A percentile compares a stretch with the other conserved stretches of the same genome.
Evolutionary conservation across 2,113 vertebrate genomes (phyloP).

Genomic region (Stomatorhinus ivindoensis): DNA sequence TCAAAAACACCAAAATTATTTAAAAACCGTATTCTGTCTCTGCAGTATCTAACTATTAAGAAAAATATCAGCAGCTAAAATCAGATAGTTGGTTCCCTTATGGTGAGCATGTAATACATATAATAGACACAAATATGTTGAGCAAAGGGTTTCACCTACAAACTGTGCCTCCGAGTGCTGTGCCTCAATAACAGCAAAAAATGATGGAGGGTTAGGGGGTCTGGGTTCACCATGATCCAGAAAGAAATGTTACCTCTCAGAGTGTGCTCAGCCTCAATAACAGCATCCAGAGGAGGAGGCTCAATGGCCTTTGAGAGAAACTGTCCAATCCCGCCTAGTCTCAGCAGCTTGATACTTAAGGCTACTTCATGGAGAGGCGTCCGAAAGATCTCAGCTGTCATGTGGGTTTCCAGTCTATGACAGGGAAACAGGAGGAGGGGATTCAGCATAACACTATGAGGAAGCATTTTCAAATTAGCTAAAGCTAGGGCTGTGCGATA

Average conservation of each 20-base stretch:
- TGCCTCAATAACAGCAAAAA: neutral
- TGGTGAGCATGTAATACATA: neutral
- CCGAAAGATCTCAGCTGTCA: slow-evolving; percentile 93
- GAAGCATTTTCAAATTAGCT: neutral
- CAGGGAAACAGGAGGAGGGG: neutral
- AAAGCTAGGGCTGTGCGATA: neutral
- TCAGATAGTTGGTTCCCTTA: neutral
- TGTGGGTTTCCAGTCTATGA: slow-evolving; percentile 80
- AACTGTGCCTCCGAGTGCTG: neutral
- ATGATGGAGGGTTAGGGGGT: neutral
- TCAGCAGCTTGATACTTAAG: slow-evolving; percentile 86
- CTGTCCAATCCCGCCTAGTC: slow-evolving; percentile 82
- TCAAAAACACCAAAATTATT: no score
- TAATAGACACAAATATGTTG: neutral
- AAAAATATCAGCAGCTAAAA: neutral
- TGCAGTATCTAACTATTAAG: neutral
- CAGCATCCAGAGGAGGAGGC: slow-evolving; percentile 86
- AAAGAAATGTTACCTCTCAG: slow-evolving; percentile 63
- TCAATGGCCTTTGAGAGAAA: slow-evolving; percentile 97
- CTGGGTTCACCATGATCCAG: neutral
- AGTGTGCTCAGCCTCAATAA: slow-evolving; percentile 88
- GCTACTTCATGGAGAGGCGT: slow-evolving; percentile 89
- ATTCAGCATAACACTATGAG: neutral
- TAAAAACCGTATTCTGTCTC: neutral
- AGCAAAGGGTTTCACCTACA: neutral